Evolutionary conservation across 1,140 invertebrate species (phyloP), one percentile per base, ranked within the genome.

Genomic region (Drosophila rhopaloa): DNA sequence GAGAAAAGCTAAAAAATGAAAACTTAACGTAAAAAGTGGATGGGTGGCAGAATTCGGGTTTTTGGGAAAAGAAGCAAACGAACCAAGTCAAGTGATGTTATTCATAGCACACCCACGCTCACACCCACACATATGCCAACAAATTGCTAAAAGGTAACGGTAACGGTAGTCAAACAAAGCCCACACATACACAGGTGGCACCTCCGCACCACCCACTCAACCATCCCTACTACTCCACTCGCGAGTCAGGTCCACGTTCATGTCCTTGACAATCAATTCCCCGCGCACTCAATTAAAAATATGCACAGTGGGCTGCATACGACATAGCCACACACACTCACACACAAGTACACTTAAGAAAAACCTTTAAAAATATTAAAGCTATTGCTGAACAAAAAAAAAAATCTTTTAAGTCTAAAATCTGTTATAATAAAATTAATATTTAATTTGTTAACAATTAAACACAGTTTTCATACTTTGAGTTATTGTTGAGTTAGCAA

Each of bases 231-330:
- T 35, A 48, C 74, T 54, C 71, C 68, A 70, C 68, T 72, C 62
- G 62, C 73, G 48, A 75, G 62, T 75, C 80, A 82, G 83, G 57
- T 74, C 84, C 84, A 86, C 76, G 79, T 73, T 63, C 83, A 88
- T 81, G 84, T 88, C 84, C 84, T 88, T 88, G 84, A 89, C 84
- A 88, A 88, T 88, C 84, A 88, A 88, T 88, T 88, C 84, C 84
- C 84, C 73, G 84, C 80, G 80, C 84, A 88, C 84, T 88, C 84
- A 88, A 88, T 88, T 88, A 88, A 89, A 88, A 88, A 88, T 88
- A 88, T 88, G 84, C 84, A 86, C 80, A 71, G 65, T 71, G 67
- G 76, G 83, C 73, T 82, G 79, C 83, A 76, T 79, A 76, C 83
- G 70, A 76, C 76, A 76, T 48, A 62, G 2, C 27, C 27, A 29